Percentiles rank a stretch among this genome's conserved stretches.
phyloP scores from a whole-genome alignment of 2,888 invertebrate species.

The Maniola hyperantus region DNA sequence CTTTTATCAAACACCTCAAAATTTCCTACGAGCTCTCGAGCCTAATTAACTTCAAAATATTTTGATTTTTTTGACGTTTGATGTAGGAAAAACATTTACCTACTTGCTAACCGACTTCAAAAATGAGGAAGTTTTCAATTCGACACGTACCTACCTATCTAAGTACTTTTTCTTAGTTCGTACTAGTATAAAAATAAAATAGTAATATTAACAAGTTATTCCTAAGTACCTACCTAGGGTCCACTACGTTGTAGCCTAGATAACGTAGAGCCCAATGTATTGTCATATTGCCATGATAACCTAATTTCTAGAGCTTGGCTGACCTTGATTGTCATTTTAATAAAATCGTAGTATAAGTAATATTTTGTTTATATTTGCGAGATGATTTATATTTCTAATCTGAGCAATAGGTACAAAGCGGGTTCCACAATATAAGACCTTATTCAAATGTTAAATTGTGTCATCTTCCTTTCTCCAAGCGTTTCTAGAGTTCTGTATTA shows the following conservation, averaged over 20 bases:
- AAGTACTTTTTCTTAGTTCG: conserved; percentile 15
- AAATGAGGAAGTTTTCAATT: not conserved
- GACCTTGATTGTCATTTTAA: conserved; percentile 22
- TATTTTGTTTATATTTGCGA: conserved; percentile 24
- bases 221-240: conserved; percentile 62
- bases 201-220: conserved; percentile 34
- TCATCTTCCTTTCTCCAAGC: not conserved
- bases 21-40: no score
- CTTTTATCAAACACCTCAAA: no score
- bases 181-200: not conserved
- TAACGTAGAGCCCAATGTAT: conserved; percentile 45
- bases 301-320: conserved; percentile 31
- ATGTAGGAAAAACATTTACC: no score
- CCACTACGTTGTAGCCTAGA: conserved; percentile 59
- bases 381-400: conserved; percentile 6
- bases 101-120: not conserved
- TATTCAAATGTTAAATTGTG: not conserved
- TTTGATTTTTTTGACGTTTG: no score
- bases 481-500: no score
- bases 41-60: no score
- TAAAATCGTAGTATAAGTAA: conserved; percentile 24
- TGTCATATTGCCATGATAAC: conserved; percentile 28
- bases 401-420: conserved; percentile 10
- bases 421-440: conserved; percentile 1
- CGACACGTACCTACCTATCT: not conserved